Evolutionary conservation across 2,888 invertebrate species (phyloP).

Genomic region (Parapristionchus giblindavisi): DNA sequence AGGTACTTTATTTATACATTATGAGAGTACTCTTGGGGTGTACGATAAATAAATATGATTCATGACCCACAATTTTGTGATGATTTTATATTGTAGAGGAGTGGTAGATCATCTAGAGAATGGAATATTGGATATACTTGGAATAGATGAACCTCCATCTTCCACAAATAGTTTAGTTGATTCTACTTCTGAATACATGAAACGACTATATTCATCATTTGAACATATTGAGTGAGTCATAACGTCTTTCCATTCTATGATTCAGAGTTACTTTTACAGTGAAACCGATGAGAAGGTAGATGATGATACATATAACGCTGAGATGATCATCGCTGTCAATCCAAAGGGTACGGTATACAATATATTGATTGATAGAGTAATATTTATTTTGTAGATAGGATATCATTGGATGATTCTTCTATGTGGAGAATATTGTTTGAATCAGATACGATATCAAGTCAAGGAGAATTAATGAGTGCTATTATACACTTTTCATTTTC

Average conservation of each 20-base stretch:
- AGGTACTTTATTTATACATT: not conserved
- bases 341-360: conserved; percentile 18
- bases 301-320: conserved; percentile 11
- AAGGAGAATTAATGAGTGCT: conserved; percentile 10
- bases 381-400: not conserved
- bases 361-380: not conserved
- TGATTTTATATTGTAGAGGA: not conserved
- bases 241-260: not conserved
- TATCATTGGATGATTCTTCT: not conserved
- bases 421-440: conserved; percentile 14
- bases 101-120: conserved; percentile 3
- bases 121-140: conserved; percentile 32
- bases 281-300: not conserved
- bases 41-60: not conserved
- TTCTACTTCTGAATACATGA: conserved; percentile 22
- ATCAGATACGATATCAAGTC: conserved; percentile 4
- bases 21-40: not conserved
- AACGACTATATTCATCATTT: conserved; percentile 9
- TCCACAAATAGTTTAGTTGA: not conserved
- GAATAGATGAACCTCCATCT: not conserved
- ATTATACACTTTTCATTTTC: conserved; percentile 13
- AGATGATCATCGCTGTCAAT: conserved; percentile 7
- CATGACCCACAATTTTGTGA: not conserved
- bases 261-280: not conserved
- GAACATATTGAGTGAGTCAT: conserved; percentile 1